Percentiles rank a stretch among this genome's conserved stretches.
Conservation (phyloP, 2,113 vertebrate species). For the Tinamus guttatus region DNA sequence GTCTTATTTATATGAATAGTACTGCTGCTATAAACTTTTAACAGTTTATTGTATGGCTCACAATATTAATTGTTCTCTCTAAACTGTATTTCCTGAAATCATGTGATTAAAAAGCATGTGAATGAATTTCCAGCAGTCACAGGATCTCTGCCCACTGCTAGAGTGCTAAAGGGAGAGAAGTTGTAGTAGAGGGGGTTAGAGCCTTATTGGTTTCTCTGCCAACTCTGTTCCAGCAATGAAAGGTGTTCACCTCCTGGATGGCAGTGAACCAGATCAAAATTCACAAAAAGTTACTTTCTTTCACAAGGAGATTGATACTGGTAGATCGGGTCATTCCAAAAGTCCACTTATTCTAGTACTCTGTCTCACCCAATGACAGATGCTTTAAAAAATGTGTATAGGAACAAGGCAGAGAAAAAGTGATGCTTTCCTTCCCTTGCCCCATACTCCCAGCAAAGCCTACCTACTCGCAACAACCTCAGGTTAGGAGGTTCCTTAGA, state of each 20-base stretch:
- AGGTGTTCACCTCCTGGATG: not conserved
- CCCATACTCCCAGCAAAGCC: not conserved
- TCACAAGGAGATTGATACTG: not conserved
- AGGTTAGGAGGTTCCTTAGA: not conserved
- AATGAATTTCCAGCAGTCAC: slow-evolving; percentile 33
- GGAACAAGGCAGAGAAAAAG: not conserved
- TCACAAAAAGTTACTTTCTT: not conserved
- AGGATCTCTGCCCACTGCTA: not conserved
- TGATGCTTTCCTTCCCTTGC: not conserved
- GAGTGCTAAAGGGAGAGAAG: not conserved
- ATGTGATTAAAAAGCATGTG: slow-evolving; percentile 20
- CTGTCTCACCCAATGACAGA: not conserved
- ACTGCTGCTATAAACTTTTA: not conserved
- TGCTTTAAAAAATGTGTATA: not conserved
- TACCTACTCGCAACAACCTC: accelerated
- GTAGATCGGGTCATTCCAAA: not conserved
- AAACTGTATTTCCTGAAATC: not conserved
- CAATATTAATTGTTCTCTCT: slow-evolving; percentile 39
- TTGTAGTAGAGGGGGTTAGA: not conserved
- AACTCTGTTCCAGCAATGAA: not conserved
- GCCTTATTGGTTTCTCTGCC: not conserved
- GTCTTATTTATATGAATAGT: slow-evolving; percentile 2
- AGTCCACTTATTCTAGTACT: not conserved
- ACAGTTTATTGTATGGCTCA: not conserved
- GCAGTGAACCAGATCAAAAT: not conserved